Base-by-base conservation (phyloP, 2,797 vertebrate genomes). In the Rhinella marina region DNA sequence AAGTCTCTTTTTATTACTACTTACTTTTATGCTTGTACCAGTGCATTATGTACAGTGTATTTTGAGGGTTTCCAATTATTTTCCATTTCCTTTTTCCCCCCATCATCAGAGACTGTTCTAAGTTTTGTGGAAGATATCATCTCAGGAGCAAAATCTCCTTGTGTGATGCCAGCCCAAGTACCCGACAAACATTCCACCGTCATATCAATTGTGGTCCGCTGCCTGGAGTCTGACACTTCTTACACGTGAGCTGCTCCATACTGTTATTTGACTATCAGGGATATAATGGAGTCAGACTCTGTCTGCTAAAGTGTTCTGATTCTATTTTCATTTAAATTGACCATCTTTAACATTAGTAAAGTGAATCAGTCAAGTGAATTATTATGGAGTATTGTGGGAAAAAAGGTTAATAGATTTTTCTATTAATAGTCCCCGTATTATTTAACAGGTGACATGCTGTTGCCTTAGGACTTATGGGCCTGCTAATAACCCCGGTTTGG, bases 111-210 rank as follows among this genome's bases (percentile, higher is more conserved):
- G 94, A 98, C 96, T 0, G 95, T 99, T 89, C 90, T 99, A 94
- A 99, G 98, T 92, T 99, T 99, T 0, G 97, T 98, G 91, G 98
- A 99, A 1, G 98, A 99, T 92, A 98, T 99, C 91, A 93, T 99
- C 92, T 99, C 98, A 0, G 98, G 98, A 3, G 97, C 98, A 79
- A 97, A 98, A 94, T 97, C 98, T n/a, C 98, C 98, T 0, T 99
- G 98, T 29, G 97, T 97, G 90, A 99, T 99, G 97, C 94, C 98
- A 0, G 97, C 97, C 25, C 97, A 98, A 93, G 96, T 99, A 87
- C 97, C 97, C 1, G 96, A 97, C 94, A 97, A 96, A 10, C 93
- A 97, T 83, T 96, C 97, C 70, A 95, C 95, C 29, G 96, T 97
- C 41, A 96, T 99, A 94, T 97, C 97, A 75, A 95, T 99, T 92